Evolutionary conservation across 1,140 invertebrate species (phyloP).

Genomic region (Panonychus citri): DNA sequence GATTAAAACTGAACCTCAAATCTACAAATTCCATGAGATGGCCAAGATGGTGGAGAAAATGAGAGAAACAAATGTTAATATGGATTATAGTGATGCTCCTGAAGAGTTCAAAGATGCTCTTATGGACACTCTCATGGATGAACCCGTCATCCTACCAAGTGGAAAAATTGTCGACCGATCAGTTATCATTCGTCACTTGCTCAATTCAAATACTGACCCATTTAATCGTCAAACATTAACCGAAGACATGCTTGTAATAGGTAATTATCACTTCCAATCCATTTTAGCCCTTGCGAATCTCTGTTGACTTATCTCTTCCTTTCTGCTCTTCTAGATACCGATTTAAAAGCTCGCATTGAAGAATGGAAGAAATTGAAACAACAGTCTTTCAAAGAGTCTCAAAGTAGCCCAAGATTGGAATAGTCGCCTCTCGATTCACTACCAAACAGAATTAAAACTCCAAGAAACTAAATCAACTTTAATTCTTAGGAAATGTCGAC

Average conservation of each 20-base stretch:
- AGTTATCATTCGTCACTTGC: constrained; percentile 54
- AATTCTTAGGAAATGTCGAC: too few relatives aligned
- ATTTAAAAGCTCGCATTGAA: too few relatives aligned
- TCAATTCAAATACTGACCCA: constrained; percentile 80
- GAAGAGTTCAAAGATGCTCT: constrained; percentile 89
- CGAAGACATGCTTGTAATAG: constrained; percentile 40
- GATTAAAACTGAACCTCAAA: constrained; percentile 43
- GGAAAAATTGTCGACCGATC: constrained; percentile 54
- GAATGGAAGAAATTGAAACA: too few relatives aligned
- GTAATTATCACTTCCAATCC: too few relatives aligned
- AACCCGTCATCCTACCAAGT: constrained; percentile 75
- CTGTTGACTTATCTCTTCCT: too few relatives aligned
- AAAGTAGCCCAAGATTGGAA: too few relatives aligned
- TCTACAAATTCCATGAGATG: constrained; percentile 32
- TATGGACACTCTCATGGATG: constrained; percentile 86
- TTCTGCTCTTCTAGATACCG: too few relatives aligned
- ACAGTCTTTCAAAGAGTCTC: too few relatives aligned
- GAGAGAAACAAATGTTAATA: constrained; percentile 43
- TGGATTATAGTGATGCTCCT: constrained; percentile 57
- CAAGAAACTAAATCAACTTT: too few relatives aligned
- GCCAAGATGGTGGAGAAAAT: constrained; percentile 22
- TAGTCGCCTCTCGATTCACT: too few relatives aligned
- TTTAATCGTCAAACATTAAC: constrained; percentile 78
- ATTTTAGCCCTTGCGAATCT: too few relatives aligned
- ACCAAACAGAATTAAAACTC: too few relatives aligned